phyloP scores from a whole-genome alignment of 2,888 invertebrate species.

The Drosophila kanekoi region DNA sequence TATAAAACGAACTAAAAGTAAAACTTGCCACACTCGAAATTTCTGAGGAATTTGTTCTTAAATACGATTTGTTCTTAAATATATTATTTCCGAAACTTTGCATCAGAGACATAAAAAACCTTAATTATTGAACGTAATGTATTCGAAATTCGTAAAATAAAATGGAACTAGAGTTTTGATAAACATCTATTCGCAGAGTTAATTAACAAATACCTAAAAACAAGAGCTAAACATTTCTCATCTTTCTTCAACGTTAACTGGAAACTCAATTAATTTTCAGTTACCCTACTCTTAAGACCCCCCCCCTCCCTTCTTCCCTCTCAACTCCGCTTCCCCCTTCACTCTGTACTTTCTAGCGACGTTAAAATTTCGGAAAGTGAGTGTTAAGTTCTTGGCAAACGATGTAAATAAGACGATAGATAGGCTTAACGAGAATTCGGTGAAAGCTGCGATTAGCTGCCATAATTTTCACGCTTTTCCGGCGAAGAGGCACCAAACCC shows the following conservation, averaged over 20 bases:
- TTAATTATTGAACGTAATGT: too few relatives aligned
- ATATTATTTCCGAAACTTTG: too few relatives aligned
- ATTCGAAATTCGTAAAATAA: too few relatives aligned
- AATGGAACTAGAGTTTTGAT: too few relatives aligned
- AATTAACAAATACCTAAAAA: not conserved
- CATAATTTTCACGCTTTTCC: slow-evolving; percentile 80
- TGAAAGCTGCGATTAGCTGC: slow-evolving; percentile 72
- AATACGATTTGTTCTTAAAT: too few relatives aligned
- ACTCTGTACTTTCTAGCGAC: slow-evolving; percentile 63
- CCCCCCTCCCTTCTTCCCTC: not conserved
- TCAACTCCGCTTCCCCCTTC: not conserved
- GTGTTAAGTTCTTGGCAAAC: slow-evolving; percentile 74
- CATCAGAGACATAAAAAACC: too few relatives aligned
- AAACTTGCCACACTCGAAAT: too few relatives aligned
- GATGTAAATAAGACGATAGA: slow-evolving; percentile 75
- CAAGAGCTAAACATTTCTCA: not conserved
- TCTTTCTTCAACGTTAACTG: too few relatives aligned
- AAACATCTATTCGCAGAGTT: too few relatives aligned
- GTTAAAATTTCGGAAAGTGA: slow-evolving; percentile 67
- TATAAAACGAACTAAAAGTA: too few relatives aligned
- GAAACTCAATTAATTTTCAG: too few relatives aligned
- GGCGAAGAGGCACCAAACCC: slow-evolving; percentile 36
- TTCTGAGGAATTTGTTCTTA: too few relatives aligned
- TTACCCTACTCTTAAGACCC: not conserved
- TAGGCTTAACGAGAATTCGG: slow-evolving; percentile 62